Percentiles rank a stretch among this genome's conserved stretches.
These are phyloP conservation scores for Dicrurus megarhynchus DNA, from an alignment of 2,113 vertebrate species.

Conservation along the genomic window DNA sequence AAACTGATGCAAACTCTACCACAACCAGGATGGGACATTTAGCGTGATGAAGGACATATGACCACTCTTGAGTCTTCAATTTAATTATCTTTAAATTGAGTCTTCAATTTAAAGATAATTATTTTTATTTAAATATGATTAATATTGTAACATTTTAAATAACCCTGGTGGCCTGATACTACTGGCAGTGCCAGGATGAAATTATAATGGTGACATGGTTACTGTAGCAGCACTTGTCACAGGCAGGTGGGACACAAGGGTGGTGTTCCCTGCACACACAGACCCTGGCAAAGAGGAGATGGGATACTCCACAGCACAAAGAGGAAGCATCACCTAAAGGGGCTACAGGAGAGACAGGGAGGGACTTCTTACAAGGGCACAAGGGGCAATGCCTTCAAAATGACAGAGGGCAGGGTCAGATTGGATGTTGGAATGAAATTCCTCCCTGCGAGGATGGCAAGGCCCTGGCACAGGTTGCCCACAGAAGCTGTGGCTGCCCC, in stretches of 20 bases:
- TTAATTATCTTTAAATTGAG: too few relatives aligned
- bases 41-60: background rate
- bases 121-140: background rate
- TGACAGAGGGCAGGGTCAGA: background rate
- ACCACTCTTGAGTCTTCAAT: background rate
- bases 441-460: background rate
- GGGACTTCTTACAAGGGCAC: background rate
- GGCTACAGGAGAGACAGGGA: background rate
- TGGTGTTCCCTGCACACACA: background rate
- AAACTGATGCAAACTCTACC: background rate
- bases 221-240: background rate
- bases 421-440: background rate
- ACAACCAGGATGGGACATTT: background rate
- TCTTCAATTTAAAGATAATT: background rate
- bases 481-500: background rate
- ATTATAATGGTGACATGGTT: background rate
- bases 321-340: background rate
- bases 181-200: background rate
- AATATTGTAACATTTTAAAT: background rate
- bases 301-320: accelerated
- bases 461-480: background rate
- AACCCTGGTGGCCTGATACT: background rate
- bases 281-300: background rate
- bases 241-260: background rate
- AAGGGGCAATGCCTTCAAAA: background rate